These are phyloP conservation scores for Drosophila lini DNA, from an alignment of 1,140 invertebrate genomes.

Conservation along the genomic window DNA sequence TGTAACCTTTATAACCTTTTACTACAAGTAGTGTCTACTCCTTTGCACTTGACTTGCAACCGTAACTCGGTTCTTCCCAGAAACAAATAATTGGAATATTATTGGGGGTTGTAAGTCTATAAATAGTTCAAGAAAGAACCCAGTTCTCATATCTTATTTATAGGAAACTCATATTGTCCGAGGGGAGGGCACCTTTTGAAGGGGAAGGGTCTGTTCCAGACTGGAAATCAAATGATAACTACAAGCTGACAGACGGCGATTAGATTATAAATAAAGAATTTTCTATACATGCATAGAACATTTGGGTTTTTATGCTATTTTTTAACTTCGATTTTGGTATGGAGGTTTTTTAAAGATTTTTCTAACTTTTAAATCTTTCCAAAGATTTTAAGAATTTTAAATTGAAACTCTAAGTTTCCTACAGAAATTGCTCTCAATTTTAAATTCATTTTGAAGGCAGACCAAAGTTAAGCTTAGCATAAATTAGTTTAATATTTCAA, in stretches of 20 bases:
- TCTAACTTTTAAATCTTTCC: not conserved
- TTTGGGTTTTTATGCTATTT: not conserved
- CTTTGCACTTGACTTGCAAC: not conserved
- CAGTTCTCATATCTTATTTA: not conserved
- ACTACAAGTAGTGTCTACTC: not conserved
- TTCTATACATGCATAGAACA: too few relatives aligned
- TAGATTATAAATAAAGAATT: slow-evolving; percentile 3
- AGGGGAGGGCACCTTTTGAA: not conserved
- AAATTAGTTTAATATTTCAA: not conserved
- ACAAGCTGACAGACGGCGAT: slow-evolving; percentile 4
- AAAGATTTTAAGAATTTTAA: not conserved
- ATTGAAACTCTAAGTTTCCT: too few relatives aligned
- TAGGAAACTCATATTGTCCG: not conserved
- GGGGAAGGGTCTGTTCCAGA: not conserved
- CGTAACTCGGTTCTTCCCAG: not conserved
- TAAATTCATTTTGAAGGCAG: too few relatives aligned
- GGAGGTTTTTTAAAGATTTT: not conserved
- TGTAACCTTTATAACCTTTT: not conserved
- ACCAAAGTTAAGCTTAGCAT: too few relatives aligned
- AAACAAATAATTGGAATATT: not conserved
- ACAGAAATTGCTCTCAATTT: too few relatives aligned
- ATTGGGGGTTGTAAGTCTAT: too few relatives aligned
- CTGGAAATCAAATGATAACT: slow-evolving; percentile 8
- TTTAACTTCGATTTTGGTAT: not conserved
- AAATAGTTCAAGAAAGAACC: not conserved